Evolutionary conservation across 1,140 invertebrate species (phyloP), one percentile per base, ranked within the genome.

Genomic region (Lepidurus packardi): DNA sequence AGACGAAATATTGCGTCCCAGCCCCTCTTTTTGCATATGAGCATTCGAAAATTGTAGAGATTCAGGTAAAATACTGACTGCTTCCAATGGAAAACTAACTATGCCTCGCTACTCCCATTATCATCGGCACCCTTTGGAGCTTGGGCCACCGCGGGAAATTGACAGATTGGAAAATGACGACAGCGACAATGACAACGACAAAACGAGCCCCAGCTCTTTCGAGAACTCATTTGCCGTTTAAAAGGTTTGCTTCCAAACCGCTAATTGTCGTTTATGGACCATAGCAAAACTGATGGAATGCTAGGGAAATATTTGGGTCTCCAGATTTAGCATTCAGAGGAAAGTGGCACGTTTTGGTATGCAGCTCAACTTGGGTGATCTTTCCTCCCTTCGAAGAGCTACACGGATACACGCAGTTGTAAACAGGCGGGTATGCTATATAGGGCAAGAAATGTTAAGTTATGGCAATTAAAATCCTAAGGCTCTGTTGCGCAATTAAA

Each of bases 141-240:
- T 65, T 65, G 47, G 47, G 13, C 47, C 47, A 65, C 47, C 21
- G 47, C 53, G 53, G 53, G 53, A 65, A 65, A 65, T 21, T 65
- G 53, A 65, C 53, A n/a, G 53, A 65, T 65, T 65, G 53, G 53
- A 65, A 65, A 65, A 65, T 65, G 53, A 65, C 53, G 53, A 65
- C 53, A 65, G 53, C 53, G 53, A 65, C 53, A 65, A 65, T 21
- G 53, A 65, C 53, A 65, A 65, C 16, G 53, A 65, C 53, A n/a
- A 21, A 65, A 65, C 53, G 53, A 65, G 13, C 34, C 34, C 34
- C 34, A 34, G 34, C 53, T 65, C 13, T 65, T 65, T 65, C 53
- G 16, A 65, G 53, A 16, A 65, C 53, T 65, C 53, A 65, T 65
- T 11, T 21, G 16, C 53, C 3, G 53, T 13, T 21, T n/a, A 65